These are phyloP conservation scores for Sarcophilus harrisii DNA, from an alignment of 2,797 vertebrate species.

Conservation along the genomic window DNA sequence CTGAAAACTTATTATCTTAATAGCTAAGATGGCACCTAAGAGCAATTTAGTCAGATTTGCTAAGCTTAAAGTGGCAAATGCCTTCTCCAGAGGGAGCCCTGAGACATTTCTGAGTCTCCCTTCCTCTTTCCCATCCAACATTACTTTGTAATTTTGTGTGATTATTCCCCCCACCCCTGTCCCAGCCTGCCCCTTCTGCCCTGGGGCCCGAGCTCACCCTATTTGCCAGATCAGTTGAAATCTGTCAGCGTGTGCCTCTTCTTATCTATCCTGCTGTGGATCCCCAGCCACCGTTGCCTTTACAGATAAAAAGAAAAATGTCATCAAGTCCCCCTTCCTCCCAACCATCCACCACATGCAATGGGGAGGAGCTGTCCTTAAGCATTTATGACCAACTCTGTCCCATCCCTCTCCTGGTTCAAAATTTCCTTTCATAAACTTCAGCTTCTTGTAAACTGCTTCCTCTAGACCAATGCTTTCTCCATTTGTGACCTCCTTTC, in stretches of 20 bases:
- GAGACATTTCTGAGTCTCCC: background rate
- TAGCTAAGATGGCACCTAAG: background rate
- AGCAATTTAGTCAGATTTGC: background rate
- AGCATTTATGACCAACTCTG: background rate
- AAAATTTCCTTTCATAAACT: background rate
- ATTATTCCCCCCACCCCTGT: background rate
- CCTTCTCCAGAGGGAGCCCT: no score
- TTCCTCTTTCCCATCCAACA: background rate
- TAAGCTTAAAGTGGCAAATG: background rate
- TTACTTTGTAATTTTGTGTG: background rate
- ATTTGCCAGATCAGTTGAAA: background rate
- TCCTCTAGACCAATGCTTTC: background rate
- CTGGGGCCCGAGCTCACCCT: background rate
- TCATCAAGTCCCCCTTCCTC: background rate
- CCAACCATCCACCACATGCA: background rate
- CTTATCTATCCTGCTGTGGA: background rate
- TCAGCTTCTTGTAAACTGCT: background rate
- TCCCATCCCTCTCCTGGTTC: background rate
- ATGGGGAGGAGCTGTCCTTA: background rate
- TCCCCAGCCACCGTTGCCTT: background rate
- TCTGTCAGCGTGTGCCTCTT: background rate
- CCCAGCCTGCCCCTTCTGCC: background rate
- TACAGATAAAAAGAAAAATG: background rate
- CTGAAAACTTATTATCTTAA: slow-evolving; percentile 1
- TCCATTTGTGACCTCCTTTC: no score